Evolutionary conservation across 2,888 invertebrate species (phyloP), one percentile per base, ranked within the genome.

Genomic region (Itoplectis maculator): DNA sequence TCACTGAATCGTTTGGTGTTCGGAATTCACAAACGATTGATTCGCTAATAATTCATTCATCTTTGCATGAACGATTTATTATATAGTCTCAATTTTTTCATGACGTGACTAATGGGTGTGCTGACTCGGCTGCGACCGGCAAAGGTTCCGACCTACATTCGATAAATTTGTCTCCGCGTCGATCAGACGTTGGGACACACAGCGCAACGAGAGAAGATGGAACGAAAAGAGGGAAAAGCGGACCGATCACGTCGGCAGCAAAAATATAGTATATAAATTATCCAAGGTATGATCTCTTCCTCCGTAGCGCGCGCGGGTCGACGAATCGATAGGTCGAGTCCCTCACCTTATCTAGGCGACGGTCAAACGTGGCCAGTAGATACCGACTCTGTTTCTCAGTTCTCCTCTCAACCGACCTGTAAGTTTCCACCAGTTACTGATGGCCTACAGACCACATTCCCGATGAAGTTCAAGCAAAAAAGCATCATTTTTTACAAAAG

Each of bases 281-380:
- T 59, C 49, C 76, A 69, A 72, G 18, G 61, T 61, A 80, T 65
- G 56, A 77, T 74, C 76, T 56, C 45, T 73, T 65, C 42, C n/a
- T 20, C 29, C 66, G 51, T 45, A 61, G 29, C 59, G 40, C 29
- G 29, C 29, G 49, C 18, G 49, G 61, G 51, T 76, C 45, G 73
- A 65, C 72, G 37, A 72, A 77, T 80, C 83, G 73, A 77, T 73
- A 77, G 76, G 47, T 80, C 72, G 72, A 80, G 59, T 49, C 47
- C 42, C 69, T 51, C 66, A 54, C 29, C 42, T 59, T 70, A 59
- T 59, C 23, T 45, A 45, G 20, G 35, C 56, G 45, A 42, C 40
- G 9, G 56, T 56, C 45, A 59, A 45, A 13, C 45, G 23, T 45
- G 42, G 42, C 15, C 56, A 18, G 59, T 42, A 29, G 49, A 42